Conservation (phyloP, 2,113 vertebrate species). For the Emydocephalus ijimae region DNA sequence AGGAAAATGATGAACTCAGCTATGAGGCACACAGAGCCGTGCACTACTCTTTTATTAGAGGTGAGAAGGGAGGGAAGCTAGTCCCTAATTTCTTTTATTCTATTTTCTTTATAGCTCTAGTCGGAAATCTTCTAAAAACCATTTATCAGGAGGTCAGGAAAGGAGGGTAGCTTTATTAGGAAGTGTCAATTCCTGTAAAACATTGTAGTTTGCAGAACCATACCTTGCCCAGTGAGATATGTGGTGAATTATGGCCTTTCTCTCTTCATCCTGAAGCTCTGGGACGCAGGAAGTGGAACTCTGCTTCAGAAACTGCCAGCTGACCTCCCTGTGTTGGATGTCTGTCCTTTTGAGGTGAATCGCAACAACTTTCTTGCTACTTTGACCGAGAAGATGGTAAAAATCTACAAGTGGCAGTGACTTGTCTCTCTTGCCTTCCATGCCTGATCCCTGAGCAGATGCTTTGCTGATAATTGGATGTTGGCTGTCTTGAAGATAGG, state of each 20-base stretch:
- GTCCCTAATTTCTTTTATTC: not conserved
- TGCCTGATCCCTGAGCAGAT: accelerated
- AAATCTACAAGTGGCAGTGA: slow-evolving; percentile 92
- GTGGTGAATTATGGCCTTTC: slow-evolving; percentile 1
- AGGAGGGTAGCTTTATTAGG: not conserved
- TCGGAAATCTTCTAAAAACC: not conserved
- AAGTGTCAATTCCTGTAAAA: not conserved
- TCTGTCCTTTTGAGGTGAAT: slow-evolving; percentile 85
- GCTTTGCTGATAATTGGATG: not conserved
- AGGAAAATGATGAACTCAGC: not conserved
- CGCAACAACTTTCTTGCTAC: slow-evolving; percentile 81
- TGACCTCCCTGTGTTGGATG: slow-evolving; percentile 86
- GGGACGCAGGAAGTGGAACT: slow-evolving; percentile 83
- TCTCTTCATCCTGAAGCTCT: slow-evolving; percentile 75
- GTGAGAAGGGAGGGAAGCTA: not conserved
- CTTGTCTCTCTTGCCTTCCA: not conserved
- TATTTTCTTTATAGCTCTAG: not conserved
- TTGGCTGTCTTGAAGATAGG: not conserved
- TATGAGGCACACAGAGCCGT: not conserved
- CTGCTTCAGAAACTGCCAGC: slow-evolving; percentile 86
- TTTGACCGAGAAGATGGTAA: slow-evolving; percentile 89
- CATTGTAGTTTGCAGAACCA: not conserved
- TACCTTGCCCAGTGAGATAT: not conserved
- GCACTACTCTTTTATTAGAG: not conserved
- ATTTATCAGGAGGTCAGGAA: not conserved